phyloP scores from a whole-genome alignment of 2,797 vertebrate species.

The Pseudochromis fuscus region DNA sequence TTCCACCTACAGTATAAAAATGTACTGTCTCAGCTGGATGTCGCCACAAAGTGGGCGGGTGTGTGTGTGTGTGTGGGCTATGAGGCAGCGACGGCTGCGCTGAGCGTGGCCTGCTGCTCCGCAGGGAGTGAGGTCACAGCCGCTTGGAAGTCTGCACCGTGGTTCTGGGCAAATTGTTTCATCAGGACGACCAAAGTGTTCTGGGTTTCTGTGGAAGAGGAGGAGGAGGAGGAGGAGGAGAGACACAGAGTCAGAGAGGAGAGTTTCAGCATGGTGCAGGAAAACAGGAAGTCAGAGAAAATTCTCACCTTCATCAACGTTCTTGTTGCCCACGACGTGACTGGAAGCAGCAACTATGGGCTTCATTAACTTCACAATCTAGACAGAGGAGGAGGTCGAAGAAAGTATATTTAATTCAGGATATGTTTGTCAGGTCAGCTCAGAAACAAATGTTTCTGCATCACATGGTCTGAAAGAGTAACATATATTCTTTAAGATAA shows the following conservation, averaged over 20 bases:
- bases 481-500: background rate
- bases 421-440: background rate
- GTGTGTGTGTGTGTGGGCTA: constrained; percentile 54
- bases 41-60: constrained; percentile 22
- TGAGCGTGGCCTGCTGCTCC: constrained; percentile 83
- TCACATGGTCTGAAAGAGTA: no score
- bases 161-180: constrained; percentile 80
- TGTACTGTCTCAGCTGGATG: constrained; percentile 33
- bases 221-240: no score
- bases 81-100: constrained; percentile 58
- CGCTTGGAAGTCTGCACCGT: constrained; percentile 84
- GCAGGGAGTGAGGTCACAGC: constrained; percentile 84
- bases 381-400: no score
- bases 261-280: no score
- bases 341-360: constrained; percentile 76
- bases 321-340: constrained; percentile 72
- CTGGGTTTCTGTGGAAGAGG: constrained; percentile 87
- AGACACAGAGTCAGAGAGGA: constrained; percentile 11
- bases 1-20: constrained; percentile 55
- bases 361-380: constrained; percentile 80
- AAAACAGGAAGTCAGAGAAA: no score
- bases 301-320: constrained; percentile 78
- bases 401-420: no score
- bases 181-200: constrained; percentile 78
- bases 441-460: background rate